Conservation (phyloP, 2,888 invertebrate species). For the Arctia plantaginis region DNA sequence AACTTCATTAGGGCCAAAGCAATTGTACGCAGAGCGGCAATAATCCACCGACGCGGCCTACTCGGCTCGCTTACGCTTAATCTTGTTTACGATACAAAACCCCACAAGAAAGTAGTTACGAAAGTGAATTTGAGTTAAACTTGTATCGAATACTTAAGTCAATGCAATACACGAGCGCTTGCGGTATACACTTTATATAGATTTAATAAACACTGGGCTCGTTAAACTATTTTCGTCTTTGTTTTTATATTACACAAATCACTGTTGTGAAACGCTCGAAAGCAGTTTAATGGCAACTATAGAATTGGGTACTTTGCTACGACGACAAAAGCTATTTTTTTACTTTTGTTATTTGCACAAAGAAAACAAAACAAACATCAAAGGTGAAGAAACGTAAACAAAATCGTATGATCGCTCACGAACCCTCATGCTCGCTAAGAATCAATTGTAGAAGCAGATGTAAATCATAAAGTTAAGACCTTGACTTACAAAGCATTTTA, state of each 20-base stretch:
- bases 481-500: slow-evolving; percentile 56
- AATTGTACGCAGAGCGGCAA: slow-evolving; percentile 64
- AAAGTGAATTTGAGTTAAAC: slow-evolving; percentile 62
- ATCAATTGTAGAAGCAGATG: slow-evolving; percentile 63
- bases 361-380: slow-evolving; percentile 57
- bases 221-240: slow-evolving; percentile 36
- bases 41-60: slow-evolving; percentile 63
- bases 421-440: slow-evolving; percentile 61
- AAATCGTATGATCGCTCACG: slow-evolving; percentile 50
- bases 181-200: slow-evolving; percentile 9
- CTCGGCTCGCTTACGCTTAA: slow-evolving; percentile 57
- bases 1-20: slow-evolving; percentile 65
- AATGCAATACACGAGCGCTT: slow-evolving; percentile 31
- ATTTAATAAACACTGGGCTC: slow-evolving; percentile 31
- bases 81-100: slow-evolving; percentile 74
- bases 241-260: slow-evolving; percentile 13
- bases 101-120: slow-evolving; percentile 65
- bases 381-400: slow-evolving; percentile 58
- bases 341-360: slow-evolving; percentile 30
- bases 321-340: neutral
- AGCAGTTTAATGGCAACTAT: slow-evolving; percentile 7
- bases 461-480: slow-evolving; percentile 64
- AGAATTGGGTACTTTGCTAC: slow-evolving; percentile 1
- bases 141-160: slow-evolving; percentile 55
- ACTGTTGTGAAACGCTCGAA: slow-evolving; percentile 15